Evolutionary conservation across 2,888 invertebrate genomes (phyloP), one percentile per base, ranked within the genome.

Genomic region (Bombylius major): DNA sequence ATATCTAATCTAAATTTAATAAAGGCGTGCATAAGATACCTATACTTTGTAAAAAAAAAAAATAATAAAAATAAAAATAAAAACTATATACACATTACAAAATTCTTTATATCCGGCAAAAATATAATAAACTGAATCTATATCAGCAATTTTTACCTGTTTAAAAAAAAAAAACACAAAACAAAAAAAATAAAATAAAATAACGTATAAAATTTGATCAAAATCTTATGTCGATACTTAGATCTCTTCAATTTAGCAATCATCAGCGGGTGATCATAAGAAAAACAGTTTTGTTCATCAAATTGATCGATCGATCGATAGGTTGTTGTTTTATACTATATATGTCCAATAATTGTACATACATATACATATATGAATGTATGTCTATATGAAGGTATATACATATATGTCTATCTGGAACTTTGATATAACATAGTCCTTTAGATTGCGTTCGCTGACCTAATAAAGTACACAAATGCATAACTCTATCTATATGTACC

Each of bases 231-330:
- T 14, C 45, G 5, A 42, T 42, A 42, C 12, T 42, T 11, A 14
- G n/a, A 45, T 7, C 39, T 9, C 39, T 9, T 39, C 8, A 39
- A 39, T 39, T 9, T 11, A 42, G 33, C 50, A 51, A 13, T 47
- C 55, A 51, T 51, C 51, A 51, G 51, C 51, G 47, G 51, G 51
- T 55, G 51, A 55, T 51, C 51, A 51, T 48, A 55, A 51, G 51
- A 55, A 55, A 55, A 51, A 55, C 51, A 55, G 47, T 55, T 55
- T 55, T 55, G 66, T 66, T 67, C 66, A 66, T 63, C 60, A 64
- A 65, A 66, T 64, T 65, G 66, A 65, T 63, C 63, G 58, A 63
- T 61, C 60, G 57, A 53, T 56, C 61, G 64, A 63, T 62, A 56
- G 57, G 51, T 33, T 50, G 44, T 46, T 34, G 46, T 46, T 55